A percentile compares a stretch with the other conserved stretches of the same genome.
Evolutionary conservation across 2,113 vertebrate genomes (phyloP).

Genomic region (Galbula dea): DNA sequence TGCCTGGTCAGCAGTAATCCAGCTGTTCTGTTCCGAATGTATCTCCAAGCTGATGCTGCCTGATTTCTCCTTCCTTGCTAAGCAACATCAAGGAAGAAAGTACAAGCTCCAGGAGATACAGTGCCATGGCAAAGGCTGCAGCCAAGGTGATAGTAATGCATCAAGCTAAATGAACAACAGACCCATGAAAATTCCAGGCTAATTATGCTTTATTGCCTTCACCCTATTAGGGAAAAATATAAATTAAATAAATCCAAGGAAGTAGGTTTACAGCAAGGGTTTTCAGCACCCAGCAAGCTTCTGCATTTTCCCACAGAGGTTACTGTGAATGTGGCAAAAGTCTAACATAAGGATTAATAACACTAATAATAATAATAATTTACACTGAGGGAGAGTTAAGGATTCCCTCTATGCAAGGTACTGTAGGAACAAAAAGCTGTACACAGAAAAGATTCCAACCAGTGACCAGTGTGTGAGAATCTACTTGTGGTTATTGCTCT

Average conservation of each 20-base stretch:
- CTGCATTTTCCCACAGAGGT: background rate
- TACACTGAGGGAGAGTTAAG: background rate
- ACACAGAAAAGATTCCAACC: background rate
- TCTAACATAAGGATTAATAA: background rate
- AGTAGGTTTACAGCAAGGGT: background rate
- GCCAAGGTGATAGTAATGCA: background rate
- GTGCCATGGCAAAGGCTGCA: background rate
- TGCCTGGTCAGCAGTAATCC: constrained; percentile 22
- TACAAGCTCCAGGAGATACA: background rate
- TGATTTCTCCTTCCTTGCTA: background rate
- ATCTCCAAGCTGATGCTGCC: background rate
- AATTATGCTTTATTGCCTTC: background rate
- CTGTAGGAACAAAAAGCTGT: background rate
- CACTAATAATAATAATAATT: background rate
- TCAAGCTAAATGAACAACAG: background rate
- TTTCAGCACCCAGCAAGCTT: background rate
- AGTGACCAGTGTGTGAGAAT: background rate
- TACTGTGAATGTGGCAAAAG: background rate
- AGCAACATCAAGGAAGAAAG: background rate
- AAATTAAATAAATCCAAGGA: background rate
- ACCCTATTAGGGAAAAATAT: background rate
- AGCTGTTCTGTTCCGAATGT: background rate
- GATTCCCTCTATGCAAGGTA: background rate
- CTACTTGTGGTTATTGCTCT: background rate
- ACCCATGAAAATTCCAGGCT: background rate